Percentiles rank a stretch among this genome's conserved stretches.
These are phyloP conservation scores for Astyanax mexicanus DNA, from an alignment of 2,797 vertebrate genomes.

Conservation along the genomic window DNA sequence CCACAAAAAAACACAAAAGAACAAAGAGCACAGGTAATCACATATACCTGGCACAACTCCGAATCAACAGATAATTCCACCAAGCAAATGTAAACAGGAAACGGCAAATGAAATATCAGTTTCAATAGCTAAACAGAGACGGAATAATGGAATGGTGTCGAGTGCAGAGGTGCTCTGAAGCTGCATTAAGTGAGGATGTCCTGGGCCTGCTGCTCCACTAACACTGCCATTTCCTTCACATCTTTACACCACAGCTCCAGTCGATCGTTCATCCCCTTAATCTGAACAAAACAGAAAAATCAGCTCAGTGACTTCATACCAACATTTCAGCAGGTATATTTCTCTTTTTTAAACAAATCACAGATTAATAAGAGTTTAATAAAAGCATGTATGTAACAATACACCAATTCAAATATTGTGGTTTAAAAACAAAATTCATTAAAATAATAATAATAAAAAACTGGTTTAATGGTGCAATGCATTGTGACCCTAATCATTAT, in stretches of 20 bases:
- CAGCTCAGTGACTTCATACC: neutral
- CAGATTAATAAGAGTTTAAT: neutral
- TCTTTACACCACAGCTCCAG: conserved; percentile 94
- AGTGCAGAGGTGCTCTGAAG: neutral
- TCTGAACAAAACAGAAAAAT: conserved; percentile 76
- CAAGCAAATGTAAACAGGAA: neutral
- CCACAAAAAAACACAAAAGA: neutral
- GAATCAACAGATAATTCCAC: neutral
- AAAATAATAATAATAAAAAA: too few relatives aligned
- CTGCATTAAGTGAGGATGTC: conserved; percentile 90
- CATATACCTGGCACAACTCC: neutral
- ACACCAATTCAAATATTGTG: too few relatives aligned
- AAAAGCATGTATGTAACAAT: too few relatives aligned
- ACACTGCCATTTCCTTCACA: conserved; percentile 94
- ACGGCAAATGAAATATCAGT: neutral
- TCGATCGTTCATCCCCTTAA: conserved; percentile 96
- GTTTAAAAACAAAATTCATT: too few relatives aligned
- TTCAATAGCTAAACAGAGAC: neutral
- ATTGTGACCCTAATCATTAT: too few relatives aligned
- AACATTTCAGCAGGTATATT: neutral
- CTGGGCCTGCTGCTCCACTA: conserved; percentile 95
- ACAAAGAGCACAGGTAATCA: neutral
- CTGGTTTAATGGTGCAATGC: too few relatives aligned
- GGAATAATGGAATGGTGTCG: neutral
- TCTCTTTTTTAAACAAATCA: too few relatives aligned